Conservation (phyloP, 2,797 vertebrate genomes). For the Varecia variegata region DNA sequence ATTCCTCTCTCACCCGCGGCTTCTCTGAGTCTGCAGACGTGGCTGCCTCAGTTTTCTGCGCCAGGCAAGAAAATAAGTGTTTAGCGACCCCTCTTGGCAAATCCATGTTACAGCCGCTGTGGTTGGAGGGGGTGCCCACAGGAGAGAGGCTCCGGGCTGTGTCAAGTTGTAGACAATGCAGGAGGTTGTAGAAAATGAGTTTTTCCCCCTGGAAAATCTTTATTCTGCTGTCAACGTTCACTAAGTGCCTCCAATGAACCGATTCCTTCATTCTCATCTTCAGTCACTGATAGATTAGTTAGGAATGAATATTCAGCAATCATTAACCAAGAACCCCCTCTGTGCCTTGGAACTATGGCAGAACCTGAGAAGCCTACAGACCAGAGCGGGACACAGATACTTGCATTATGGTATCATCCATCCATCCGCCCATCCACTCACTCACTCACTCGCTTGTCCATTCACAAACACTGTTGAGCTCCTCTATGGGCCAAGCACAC, state of each 20-base stretch:
- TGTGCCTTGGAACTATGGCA: background rate
- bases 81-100: constrained; percentile 80
- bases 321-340: background rate
- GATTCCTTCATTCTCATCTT: background rate
- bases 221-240: background rate
- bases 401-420: accelerated
- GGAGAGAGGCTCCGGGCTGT: background rate
- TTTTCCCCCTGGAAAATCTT: background rate
- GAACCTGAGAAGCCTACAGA: background rate
- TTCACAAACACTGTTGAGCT: background rate
- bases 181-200: background rate
- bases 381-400: background rate
- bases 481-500: background rate
- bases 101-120: background rate
- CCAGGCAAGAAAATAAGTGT: constrained; percentile 40
- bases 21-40: background rate
- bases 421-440: background rate
- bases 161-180: no score
- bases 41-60: background rate
- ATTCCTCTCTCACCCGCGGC: background rate
- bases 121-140: background rate
- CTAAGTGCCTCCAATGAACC: background rate
- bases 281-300: background rate
- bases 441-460: background rate
- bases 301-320: background rate